Evolutionary conservation across 2,797 vertebrate genomes (phyloP).

Genomic region (Leptodactylus fallax): DNA sequence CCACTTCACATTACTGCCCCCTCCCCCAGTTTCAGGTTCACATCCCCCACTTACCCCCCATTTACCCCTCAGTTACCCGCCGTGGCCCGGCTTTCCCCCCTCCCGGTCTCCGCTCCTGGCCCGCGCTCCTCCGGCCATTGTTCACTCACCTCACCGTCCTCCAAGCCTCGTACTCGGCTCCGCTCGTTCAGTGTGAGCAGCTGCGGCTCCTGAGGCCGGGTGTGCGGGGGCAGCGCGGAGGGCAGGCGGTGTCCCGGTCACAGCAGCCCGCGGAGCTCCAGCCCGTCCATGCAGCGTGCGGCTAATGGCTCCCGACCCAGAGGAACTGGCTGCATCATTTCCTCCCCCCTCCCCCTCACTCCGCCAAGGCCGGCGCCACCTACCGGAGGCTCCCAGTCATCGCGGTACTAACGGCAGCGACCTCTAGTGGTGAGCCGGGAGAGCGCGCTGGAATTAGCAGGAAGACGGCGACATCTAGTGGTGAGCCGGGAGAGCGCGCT

Average conservation of each 20-base stretch:
- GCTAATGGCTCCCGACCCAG: constrained; percentile 56
- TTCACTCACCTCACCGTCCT: background rate
- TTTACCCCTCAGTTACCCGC: background rate
- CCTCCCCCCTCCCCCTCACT: background rate
- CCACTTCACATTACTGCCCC: too few species aligned
- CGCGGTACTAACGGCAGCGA: background rate
- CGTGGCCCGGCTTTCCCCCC: too few species aligned
- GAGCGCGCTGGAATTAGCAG: background rate
- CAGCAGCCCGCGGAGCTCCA: constrained; percentile 14
- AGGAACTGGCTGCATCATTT: constrained; percentile 54
- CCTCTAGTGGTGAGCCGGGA: background rate
- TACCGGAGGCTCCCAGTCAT: background rate
- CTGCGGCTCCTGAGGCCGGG: background rate
- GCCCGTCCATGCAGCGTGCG: constrained; percentile 30
- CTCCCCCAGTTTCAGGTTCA: background rate
- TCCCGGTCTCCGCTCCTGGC: background rate
- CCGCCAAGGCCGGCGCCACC: constrained; percentile 6
- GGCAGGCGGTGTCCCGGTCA: background rate
- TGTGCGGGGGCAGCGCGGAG: background rate
- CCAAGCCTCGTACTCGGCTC: background rate
- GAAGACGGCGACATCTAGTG: background rate
- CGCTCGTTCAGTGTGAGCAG: background rate
- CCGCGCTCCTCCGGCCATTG: background rate
- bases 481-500: background rate
- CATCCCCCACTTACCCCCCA: background rate